Evolutionary conservation across 1,140 invertebrate genomes (phyloP), one percentile per base, ranked within the genome.

Genomic region (Hyles euphorbiae): DNA sequence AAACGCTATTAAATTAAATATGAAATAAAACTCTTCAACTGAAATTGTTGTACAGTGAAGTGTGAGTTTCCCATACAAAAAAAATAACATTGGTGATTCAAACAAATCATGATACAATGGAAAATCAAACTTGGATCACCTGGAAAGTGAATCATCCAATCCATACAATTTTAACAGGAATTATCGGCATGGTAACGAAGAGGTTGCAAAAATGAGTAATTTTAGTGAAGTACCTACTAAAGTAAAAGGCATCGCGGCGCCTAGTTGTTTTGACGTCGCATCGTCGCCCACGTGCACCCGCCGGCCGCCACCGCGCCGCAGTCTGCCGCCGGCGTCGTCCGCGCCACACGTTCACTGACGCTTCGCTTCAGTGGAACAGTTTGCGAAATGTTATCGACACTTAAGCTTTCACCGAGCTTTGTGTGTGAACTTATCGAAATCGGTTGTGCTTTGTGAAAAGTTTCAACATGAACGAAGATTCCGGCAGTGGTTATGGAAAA

Each of bases 321-420:
- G 81, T 87, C 74, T 76, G 72, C 59, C 71, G 61, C 65, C 65
- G 81, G 57, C 83, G 78, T 67, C 76, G 73, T 62, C 58, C 72
- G 75, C 70, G 76, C 65, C 62, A 62, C 75, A 78, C 76, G 78
- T 73, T 56, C 44, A 33, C 53, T 51, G 45, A 58, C 58, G 52
- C 65, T 56, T 60, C 59, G 51, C 52, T 60, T 45, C 69, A 49
- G 56, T 51, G 47, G 68, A 55, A 64, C 56, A 50, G 34, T 56
- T 68, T 61, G 62, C 68, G 68, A 67, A 79, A 82, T 78, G 76
- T 76, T 81, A 75, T 65, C 64, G 67, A 56, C 45, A 61, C 33
- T 60, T 59, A 56, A 55, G 58, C 59, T 60, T 61, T 63, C 62
- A 53, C 55, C 57, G 10, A 48, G 53, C 44, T n/a, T 45, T 46